A percentile compares a stretch with the other conserved stretches of the same genome.
Evolutionary conservation across 2,888 invertebrate genomes (phyloP).

Genomic region (Molanna angustata): DNA sequence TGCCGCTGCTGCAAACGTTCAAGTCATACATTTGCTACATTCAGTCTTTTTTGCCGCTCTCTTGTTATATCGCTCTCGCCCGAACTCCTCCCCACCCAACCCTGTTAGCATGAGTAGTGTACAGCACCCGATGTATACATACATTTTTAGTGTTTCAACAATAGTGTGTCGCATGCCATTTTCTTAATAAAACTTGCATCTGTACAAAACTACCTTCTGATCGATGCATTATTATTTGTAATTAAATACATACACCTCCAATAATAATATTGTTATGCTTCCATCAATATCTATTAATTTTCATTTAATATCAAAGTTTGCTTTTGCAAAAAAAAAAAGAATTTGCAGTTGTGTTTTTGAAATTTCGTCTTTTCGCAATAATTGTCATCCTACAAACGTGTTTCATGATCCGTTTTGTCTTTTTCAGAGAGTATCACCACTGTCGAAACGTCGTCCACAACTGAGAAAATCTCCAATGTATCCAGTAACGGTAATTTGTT

Average conservation of each 20-base stretch:
- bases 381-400: too few species aligned
- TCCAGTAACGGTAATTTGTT: conserved; percentile 27
- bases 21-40: too few species aligned
- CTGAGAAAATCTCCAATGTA: conserved; percentile 24
- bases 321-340: conserved; percentile 32
- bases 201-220: conserved; percentile 22
- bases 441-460: conserved; percentile 25
- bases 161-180: conserved; percentile 32
- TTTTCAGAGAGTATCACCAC: conserved; percentile 28
- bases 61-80: too few species aligned
- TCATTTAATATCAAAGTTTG: conserved; percentile 28
- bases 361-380: too few species aligned
- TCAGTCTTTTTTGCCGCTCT: too few species aligned
- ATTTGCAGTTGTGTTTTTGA: conserved; percentile 29
- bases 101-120: conserved; percentile 22
- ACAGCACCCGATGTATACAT: conserved; percentile 19
- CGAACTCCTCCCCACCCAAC: conserved; percentile 10
- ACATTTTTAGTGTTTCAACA: conserved; percentile 20
- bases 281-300: conserved; percentile 21
- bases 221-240: conserved; percentile 14
- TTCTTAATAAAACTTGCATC: conserved; percentile 30
- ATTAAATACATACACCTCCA: conserved; percentile 8
- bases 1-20: too few species aligned
- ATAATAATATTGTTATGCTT: conserved; percentile 28
- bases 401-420: conserved; percentile 16